Percentiles rank a stretch among this genome's conserved stretches.
Evolutionary conservation across 2,888 invertebrate species (phyloP).

Genomic region (Drosophila pseudotalamancana): DNA sequence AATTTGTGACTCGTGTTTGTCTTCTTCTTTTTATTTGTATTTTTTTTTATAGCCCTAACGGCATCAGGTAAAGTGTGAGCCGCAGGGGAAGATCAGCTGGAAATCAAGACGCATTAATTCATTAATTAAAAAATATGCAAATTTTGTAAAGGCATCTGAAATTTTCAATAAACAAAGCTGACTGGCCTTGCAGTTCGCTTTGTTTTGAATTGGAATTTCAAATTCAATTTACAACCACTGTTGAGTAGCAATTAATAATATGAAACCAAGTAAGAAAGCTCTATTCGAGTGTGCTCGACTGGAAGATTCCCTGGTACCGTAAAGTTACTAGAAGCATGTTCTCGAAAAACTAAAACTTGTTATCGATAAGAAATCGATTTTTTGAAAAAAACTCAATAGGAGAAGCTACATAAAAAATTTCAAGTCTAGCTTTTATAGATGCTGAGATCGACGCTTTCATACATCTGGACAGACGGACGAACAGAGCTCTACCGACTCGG

Average conservation of each 20-base stretch:
- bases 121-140: constrained; percentile 64
- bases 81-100: constrained; percentile 31
- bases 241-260: background rate
- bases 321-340: too few species aligned
- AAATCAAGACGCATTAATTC: constrained; percentile 44
- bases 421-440: too few species aligned
- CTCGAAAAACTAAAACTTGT: too few species aligned
- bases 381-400: too few species aligned
- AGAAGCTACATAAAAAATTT: too few species aligned
- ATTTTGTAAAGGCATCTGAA: constrained; percentile 35
- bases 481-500: too few species aligned
- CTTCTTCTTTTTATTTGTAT: background rate
- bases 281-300: too few species aligned
- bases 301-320: too few species aligned
- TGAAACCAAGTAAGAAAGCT: too few species aligned
- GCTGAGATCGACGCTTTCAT: too few species aligned
- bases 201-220: constrained; percentile 9
- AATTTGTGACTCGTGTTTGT: constrained; percentile 55
- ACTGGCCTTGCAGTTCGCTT: constrained; percentile 26
- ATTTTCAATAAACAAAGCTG: constrained; percentile 20
- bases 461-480: too few species aligned
- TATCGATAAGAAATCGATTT: too few species aligned
- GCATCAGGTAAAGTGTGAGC: constrained; percentile 35
- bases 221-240: background rate
- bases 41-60: constrained; percentile 50